Base-by-base conservation (phyloP, 2,113 vertebrate genomes). In the Indicator indicator region DNA sequence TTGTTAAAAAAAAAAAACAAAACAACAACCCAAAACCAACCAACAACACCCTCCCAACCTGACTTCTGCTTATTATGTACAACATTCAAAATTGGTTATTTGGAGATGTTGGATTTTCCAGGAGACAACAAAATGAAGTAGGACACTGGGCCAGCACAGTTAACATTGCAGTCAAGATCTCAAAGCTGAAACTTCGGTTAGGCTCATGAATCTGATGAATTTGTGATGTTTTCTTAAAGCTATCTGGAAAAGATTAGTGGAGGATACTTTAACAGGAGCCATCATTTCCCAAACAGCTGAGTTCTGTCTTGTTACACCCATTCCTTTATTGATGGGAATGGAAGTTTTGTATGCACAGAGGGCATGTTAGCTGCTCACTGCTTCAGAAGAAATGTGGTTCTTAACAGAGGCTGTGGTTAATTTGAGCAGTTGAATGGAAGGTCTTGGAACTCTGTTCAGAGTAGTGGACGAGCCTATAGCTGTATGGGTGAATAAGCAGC, bases 1-100 rank as follows among this genome's bases (percentile, higher is more conserved):
- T 50, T 50, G 48, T 50, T 23, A 48, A 21, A 50, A 50, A 50
- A 42, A 42, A 16, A 50, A 23, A 50, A 5, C 48, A 10, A 50
- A 50, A 10, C 20, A 50, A 23, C 20, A 50, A 50, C 9, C 42
- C 48, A 21, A 50, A 50, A 6, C 48, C 48, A 50, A 50, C 48
- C 48, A 50, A 11, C 48, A 50, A 12, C 9, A 12, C 20, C 21
- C 48, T 15, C 42, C 42, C 12, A 5, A 7, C 36, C 36, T 36
- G 36, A 8, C 42, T 13, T 42, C 13, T 50, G 11, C 21, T 50
- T 70, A 60, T 88, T 83, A 46, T 86, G 55, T 93, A 33, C 81
- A 95, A 32, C 38, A 42, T 82, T 95, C 72, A 88, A 93, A 95
- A 83, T 36, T 88, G 93, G 40, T 95, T 92, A 58, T 88, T 79